These are phyloP conservation scores for Scaptomyza pallida DNA, from an alignment of 1,140 invertebrate species.

Conservation along the genomic window DNA sequence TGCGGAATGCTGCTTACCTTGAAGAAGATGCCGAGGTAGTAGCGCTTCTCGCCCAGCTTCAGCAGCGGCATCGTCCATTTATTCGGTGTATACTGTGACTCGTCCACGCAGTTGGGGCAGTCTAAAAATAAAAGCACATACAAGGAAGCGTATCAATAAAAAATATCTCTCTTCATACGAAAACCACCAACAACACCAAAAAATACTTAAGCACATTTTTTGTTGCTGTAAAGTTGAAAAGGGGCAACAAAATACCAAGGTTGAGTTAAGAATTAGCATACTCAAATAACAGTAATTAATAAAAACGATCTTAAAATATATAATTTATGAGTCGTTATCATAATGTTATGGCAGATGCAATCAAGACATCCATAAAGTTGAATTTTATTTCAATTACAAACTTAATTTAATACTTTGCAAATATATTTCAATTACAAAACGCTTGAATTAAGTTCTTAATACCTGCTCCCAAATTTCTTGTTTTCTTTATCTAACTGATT, in stretches of 20 bases:
- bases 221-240: background rate
- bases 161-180: background rate
- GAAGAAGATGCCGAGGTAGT: constrained; percentile 95
- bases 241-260: constrained; percentile 19
- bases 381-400: constrained; percentile 8
- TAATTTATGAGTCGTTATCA: constrained; percentile 11
- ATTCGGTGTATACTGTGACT: constrained; percentile 87
- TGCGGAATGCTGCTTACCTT: constrained; percentile 88
- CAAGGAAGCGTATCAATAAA: constrained; percentile 33
- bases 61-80: constrained; percentile 95
- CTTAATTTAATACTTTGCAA: background rate
- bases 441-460: background rate
- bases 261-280: constrained; percentile 15
- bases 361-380: background rate
- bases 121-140: constrained; percentile 84
- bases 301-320: constrained; percentile 16
- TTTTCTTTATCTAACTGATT: background rate
- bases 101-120: constrained; percentile 92
- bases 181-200: constrained; percentile 31
- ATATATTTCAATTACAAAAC: constrained; percentile 1
- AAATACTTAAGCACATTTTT: constrained; percentile 40
- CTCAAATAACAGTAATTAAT: constrained; percentile 14
- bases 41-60: constrained; percentile 93
- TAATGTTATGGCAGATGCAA: background rate
- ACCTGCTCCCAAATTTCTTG: background rate